Percentiles rank a stretch among this genome's conserved stretches.
These are phyloP conservation scores for Temnothorax unifasciatus DNA, from an alignment of 2,888 invertebrate species.

Conservation along the genomic window DNA sequence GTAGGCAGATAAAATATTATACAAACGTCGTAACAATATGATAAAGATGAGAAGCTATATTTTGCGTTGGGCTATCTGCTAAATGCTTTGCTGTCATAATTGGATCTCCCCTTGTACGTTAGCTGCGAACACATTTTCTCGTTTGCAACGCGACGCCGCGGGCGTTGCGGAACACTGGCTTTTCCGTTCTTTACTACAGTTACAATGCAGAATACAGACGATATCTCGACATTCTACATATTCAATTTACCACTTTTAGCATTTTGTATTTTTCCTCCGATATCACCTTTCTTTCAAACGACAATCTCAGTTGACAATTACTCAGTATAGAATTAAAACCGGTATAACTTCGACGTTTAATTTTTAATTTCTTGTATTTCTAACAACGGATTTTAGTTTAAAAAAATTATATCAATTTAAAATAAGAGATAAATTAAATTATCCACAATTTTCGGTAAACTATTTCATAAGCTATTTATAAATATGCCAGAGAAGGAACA, in stretches of 20 bases:
- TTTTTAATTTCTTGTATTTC: slow-evolving; percentile 1
- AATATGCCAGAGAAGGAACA: background rate
- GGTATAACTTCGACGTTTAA: background rate
- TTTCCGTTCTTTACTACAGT: slow-evolving; percentile 19
- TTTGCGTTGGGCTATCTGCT: slow-evolving; percentile 21
- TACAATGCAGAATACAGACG: slow-evolving; percentile 7
- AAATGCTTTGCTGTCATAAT: slow-evolving; percentile 51
- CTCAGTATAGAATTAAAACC: background rate
- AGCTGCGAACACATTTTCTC: slow-evolving; percentile 35
- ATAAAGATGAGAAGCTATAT: slow-evolving; percentile 32
- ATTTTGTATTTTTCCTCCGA: slow-evolving; percentile 10
- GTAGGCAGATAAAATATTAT: slow-evolving; percentile 14
- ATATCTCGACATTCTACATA: slow-evolving; percentile 24
- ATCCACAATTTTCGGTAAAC: background rate
- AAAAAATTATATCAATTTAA: background rate
- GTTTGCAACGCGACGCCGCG: slow-evolving; percentile 28
- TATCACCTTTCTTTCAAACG: background rate
- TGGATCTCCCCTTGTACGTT: slow-evolving; percentile 16
- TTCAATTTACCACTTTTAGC: slow-evolving; percentile 18
- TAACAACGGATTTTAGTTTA: background rate
- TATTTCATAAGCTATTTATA: background rate
- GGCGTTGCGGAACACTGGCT: slow-evolving; percentile 19
- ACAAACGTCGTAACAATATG: background rate
- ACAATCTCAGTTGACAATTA: background rate
- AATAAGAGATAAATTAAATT: too few relatives aligned